Percentiles rank a stretch among this genome's conserved stretches.
Evolutionary conservation across 2,888 invertebrate species (phyloP).

Genomic region (Nomada ruficornis): DNA sequence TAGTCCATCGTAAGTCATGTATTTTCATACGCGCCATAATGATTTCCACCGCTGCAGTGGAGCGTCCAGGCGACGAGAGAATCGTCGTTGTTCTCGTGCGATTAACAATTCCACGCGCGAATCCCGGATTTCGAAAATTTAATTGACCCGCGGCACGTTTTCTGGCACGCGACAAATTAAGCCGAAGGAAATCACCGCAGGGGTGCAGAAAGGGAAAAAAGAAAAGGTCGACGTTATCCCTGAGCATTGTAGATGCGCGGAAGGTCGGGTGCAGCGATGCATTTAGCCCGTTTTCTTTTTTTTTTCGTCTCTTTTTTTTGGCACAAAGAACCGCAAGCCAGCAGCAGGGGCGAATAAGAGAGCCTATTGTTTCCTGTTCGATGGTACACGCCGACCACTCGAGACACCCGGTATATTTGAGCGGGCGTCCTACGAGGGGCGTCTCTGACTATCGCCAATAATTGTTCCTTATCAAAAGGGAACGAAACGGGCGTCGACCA

Average conservation of each 20-base stretch:
- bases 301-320: conserved; percentile 22
- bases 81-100: neutral
- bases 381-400: conserved; percentile 54
- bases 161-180: conserved; percentile 12
- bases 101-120: conserved; percentile 5
- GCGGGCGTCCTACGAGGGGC: conserved; percentile 63
- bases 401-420: conserved; percentile 65
- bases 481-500: conserved; percentile 68
- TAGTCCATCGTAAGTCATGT: neutral
- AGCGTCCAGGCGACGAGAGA: neutral
- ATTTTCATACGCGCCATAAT: neutral
- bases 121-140: conserved; percentile 24
- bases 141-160: conserved; percentile 17
- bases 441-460: conserved; percentile 71
- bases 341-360: conserved; percentile 55
- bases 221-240: conserved; percentile 14
- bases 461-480: conserved; percentile 73
- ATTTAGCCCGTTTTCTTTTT: conserved; percentile 37
- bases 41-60: neutral
- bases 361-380: conserved; percentile 60
- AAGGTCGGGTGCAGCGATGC: conserved; percentile 44
- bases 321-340: conserved; percentile 55
- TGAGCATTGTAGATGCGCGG: conserved; percentile 9
- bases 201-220: neutral
- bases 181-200: conserved; percentile 7